Evolutionary conservation across 2,888 invertebrate genomes (phyloP).

Genomic region (Vesta saturnalis): DNA sequence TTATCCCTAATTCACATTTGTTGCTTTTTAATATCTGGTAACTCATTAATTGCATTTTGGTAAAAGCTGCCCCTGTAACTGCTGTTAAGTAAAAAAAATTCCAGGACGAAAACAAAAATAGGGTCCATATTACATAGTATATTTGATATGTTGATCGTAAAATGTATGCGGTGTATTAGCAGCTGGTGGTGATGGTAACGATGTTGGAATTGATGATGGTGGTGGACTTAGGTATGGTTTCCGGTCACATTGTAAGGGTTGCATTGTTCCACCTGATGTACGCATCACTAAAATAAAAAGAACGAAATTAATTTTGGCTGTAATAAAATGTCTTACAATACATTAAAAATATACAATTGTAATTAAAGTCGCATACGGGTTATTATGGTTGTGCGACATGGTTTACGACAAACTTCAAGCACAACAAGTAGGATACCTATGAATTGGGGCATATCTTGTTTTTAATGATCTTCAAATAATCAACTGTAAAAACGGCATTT

Average conservation of each 20-base stretch:
- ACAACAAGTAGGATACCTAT: too few species aligned
- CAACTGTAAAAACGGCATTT: too few species aligned
- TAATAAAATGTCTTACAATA: too few species aligned
- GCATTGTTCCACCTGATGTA: constrained; percentile 53
- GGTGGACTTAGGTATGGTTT: constrained; percentile 67
- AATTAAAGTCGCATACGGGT: too few species aligned
- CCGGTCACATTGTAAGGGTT: constrained; percentile 66
- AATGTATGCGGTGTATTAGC: constrained; percentile 59
- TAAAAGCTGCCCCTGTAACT: background rate
- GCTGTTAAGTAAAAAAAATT: too few species aligned
- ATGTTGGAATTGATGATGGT: constrained; percentile 62
- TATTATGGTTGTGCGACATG: too few species aligned
- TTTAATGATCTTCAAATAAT: too few species aligned
- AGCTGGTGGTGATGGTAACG: constrained; percentile 64
- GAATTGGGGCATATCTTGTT: too few species aligned
- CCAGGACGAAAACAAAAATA: background rate
- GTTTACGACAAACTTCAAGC: too few species aligned
- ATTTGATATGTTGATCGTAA: constrained; percentile 55
- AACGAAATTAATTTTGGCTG: too few species aligned
- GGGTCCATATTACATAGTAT: constrained; percentile 37
- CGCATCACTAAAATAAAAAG: constrained; percentile 62
- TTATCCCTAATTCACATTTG: background rate
- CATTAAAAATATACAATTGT: too few species aligned
- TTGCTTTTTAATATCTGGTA: background rate
- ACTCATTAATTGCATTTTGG: background rate